phyloP scores from a whole-genome alignment of 2,888 invertebrate genomes.

The Lissocephala sabroskyi region DNA sequence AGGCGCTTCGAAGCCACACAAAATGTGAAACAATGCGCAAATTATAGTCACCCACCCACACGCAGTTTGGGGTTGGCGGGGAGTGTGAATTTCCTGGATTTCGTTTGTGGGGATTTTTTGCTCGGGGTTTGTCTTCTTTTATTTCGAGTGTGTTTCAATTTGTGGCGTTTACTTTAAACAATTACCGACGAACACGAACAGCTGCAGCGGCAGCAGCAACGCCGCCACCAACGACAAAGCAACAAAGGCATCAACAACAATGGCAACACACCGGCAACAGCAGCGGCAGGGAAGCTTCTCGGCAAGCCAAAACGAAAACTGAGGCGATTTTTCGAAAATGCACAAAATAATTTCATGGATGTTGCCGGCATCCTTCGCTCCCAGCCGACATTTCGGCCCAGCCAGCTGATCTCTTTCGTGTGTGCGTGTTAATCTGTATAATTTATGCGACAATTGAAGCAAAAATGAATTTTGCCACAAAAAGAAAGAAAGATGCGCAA shows the following conservation, averaged over 20 bases:
- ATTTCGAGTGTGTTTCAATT: constrained; percentile 19
- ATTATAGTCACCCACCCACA: constrained; percentile 16
- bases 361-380: too few species aligned
- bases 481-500: constrained; percentile 18
- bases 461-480: constrained; percentile 45
- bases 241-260: too few species aligned
- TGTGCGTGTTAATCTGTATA: constrained; percentile 49
- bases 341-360: constrained; percentile 35
- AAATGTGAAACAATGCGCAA: constrained; percentile 13
- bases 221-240: too few species aligned
- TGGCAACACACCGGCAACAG: too few species aligned
- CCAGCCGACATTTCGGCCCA: too few species aligned
- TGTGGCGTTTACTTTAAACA: constrained; percentile 47
- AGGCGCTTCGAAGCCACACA: too few species aligned
- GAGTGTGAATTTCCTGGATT: too few species aligned
- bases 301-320: too few species aligned
- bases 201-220: constrained; percentile 10
- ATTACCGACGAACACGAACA: constrained; percentile 41
- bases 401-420: too few species aligned
- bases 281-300: too few species aligned
- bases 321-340: constrained; percentile 1
- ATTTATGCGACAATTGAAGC: constrained; percentile 60
- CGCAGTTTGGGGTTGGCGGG: neutral
- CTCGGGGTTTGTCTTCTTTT: too few species aligned
- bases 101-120: too few species aligned